These are phyloP conservation scores for Archips xylosteana DNA, from an alignment of 2,888 invertebrate genomes.

Conservation along the genomic window DNA sequence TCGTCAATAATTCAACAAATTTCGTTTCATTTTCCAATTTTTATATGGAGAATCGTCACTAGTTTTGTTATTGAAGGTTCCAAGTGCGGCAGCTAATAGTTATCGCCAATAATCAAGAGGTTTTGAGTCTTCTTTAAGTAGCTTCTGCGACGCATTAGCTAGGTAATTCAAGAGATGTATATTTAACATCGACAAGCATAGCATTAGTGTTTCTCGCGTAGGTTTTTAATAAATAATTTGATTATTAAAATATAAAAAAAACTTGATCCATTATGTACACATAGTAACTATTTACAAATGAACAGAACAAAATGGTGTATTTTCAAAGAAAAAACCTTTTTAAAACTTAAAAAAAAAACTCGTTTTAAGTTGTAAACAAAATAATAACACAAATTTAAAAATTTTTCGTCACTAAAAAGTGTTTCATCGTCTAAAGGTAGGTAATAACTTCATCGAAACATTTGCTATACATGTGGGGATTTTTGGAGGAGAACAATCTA, in stretches of 20 bases:
- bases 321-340: background rate
- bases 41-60: too few relatives aligned
- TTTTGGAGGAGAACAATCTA: too few relatives aligned
- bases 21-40: too few relatives aligned
- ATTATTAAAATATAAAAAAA: conserved; percentile 12
- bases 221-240: conserved; percentile 14
- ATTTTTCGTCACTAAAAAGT: too few relatives aligned
- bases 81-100: background rate
- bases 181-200: background rate
- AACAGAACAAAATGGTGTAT: conserved; percentile 7
- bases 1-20: too few relatives aligned
- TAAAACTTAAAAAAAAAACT: background rate
- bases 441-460: too few relatives aligned
- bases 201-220: conserved; percentile 35
- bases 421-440: too few relatives aligned
- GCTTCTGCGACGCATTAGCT: background rate
- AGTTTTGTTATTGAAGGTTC: background rate
- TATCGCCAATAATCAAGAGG: conserved; percentile 1
- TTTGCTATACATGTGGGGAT: too few relatives aligned
- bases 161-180: background rate
- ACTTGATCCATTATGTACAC: conserved; percentile 4
- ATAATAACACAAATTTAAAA: background rate
- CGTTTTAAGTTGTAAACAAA: background rate
- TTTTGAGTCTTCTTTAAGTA: background rate
- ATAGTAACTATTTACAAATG: conserved; percentile 9